Evolutionary conservation across 2,888 invertebrate species (phyloP), one percentile per base, ranked within the genome.

Genomic region (Margaritifera margaritifera): DNA sequence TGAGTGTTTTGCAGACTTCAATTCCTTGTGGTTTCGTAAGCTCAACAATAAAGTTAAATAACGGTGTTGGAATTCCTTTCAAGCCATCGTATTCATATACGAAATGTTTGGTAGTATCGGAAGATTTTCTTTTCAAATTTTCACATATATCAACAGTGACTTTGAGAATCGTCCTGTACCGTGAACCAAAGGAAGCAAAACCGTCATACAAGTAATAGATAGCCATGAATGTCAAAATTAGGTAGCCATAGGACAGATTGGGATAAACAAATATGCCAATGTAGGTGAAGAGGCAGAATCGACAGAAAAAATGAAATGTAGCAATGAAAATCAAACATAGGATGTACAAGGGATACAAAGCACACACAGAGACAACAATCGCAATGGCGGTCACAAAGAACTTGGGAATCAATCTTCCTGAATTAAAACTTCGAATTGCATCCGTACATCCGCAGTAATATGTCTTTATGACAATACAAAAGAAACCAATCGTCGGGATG

Each of bases 201-300:
- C 27, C 25, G 6, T 31, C 59, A n/a, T 24, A n/a, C 50, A 59
- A 8, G 50, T 59, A 59, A 31, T 50, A 50, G 4, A 31, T 1
- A 1, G 50, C 31, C n/a, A 50, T 59, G 1, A 59, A 6, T n/a
- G 24, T 50, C 3, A 59, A 31, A 4, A 59, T 24, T 8, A 59
- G 22, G 25, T 59, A 59, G 5, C 59, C 59, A 1, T n/a, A 31
- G 4, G 42, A 59, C 27, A 20, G 18, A 8, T n/a, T 59, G 6
- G 59, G n/a, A 22, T 27, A 59, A 1, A 50, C 59, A 50, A 59
- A 59, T 6, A 59, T 5, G 8, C 59, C 59, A 8, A 50, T 59
- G 59, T 59, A 59, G 6, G 59, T 27, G 25, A 59, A 59, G 50
- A 59, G n/a, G 31, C 42, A 31, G n/a, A 59, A 20, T 6, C 59